Base-by-base conservation (phyloP, 1,140 invertebrate genomes). In the Metopolophium dirhodum region DNA sequence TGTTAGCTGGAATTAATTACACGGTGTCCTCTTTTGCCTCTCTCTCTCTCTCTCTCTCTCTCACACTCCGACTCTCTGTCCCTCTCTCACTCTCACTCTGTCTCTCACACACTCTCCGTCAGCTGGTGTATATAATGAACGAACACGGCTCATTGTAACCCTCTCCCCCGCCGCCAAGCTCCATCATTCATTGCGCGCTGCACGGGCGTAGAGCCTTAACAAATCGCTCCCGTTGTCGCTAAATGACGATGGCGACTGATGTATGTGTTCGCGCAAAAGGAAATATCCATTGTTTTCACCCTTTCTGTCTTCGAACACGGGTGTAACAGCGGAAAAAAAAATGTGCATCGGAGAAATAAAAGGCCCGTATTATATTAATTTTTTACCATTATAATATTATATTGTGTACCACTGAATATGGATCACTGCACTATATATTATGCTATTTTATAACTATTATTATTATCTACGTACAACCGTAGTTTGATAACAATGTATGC, bases 281-380 rank as follows among this genome's bases (percentile, higher is more conserved):
- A 91, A 91, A 91, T 91, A 91, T 47, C 57, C 26, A 91, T 91
- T 91, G 90, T 91, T 91, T 91, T 68, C 54, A 91, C 90, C 90
- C 90, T 90, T 90, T 90, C 26, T 49, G 30, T 87, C 86, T 87
- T 87, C n/a, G 20, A 90, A 54, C 18, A 90, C 54, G 22, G 90
- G 23, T 37, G 87, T 26, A 68, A 11, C 23, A 37, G 23, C 7
- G 37, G 23, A 68, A 61, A 41, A 68, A 68, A 90, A 91, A 91
- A 68, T 35, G n/a, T 89, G 35, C 49, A 37, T n/a, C 49, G 9
- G 22, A 2, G 9, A 7, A 49, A 37, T 20, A 87, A 89, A 89
- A 37, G 49, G 47, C 2, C 14, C 85, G 30, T 87, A 41, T 41
- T 85, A 26, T 45, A 45, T 26, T 85, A 85, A 22, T 51, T n/a